A percentile compares a stretch with the other conserved stretches of the same genome.
Conservation (phyloP, 2,797 vertebrate species). For the Trachops cirrhosus region DNA sequence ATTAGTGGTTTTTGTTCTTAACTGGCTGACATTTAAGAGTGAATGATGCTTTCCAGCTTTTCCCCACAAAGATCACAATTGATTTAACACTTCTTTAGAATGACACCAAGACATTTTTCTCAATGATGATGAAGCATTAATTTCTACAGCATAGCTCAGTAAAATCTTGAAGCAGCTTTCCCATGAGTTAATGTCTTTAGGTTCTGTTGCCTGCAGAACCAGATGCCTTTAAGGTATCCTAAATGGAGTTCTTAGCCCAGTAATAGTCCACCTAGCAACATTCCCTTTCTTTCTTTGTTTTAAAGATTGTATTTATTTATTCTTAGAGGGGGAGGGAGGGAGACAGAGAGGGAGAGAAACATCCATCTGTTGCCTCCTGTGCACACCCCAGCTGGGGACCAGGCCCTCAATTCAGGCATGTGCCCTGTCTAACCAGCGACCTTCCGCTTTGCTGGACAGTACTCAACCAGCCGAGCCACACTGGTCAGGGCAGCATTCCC, state of each 20-base stretch:
- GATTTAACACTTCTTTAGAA: slow-evolving; percentile 2
- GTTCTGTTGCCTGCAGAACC: background rate
- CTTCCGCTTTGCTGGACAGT: background rate
- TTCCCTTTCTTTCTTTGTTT: background rate
- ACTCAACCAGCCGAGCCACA: background rate
- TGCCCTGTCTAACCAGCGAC: background rate
- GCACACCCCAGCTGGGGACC: background rate
- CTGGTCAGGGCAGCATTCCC: background rate
- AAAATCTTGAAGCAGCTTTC: background rate
- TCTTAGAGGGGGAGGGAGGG: background rate
- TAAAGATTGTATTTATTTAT: background rate
- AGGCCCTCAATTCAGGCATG: background rate
- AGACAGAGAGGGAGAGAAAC: background rate
- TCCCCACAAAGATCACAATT: background rate
- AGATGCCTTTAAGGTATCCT: background rate
- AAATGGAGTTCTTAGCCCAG: background rate
- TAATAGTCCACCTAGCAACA: background rate
- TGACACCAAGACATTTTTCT: slow-evolving; percentile 20
- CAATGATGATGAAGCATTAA: slow-evolving; percentile 25
- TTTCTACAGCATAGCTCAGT: background rate
- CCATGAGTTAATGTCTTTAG: background rate
- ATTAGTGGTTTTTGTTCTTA: background rate
- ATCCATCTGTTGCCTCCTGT: too few species aligned
- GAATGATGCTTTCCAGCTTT: background rate
- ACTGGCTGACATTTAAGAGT: slow-evolving; percentile 16